Conservation (phyloP, 2,113 vertebrate genomes). For the Pangasianodon hypophthalmus region DNA sequence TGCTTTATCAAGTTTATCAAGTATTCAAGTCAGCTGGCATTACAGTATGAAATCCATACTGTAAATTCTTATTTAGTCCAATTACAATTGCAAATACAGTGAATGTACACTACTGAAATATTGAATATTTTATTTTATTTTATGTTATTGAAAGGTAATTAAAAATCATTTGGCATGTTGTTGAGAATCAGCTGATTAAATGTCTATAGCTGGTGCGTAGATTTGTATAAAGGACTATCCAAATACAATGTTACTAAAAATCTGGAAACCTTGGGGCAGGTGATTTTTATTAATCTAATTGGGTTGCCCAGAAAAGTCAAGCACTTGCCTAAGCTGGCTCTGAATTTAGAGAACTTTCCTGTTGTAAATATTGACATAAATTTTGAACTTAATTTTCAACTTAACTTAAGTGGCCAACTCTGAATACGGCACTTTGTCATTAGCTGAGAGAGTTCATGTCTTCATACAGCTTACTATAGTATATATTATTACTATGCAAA, state of each 20-base stretch:
- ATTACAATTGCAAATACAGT: background rate
- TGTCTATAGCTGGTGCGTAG: background rate
- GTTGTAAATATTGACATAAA: background rate
- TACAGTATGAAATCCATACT: background rate
- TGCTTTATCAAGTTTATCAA: background rate
- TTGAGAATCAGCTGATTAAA: background rate
- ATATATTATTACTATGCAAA: conserved; percentile 73
- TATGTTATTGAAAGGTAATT: background rate
- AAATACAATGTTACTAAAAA: background rate
- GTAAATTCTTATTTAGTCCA: background rate
- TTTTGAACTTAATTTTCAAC: background rate
- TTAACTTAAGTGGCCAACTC: background rate
- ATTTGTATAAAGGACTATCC: background rate
- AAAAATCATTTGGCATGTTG: background rate
- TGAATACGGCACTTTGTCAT: background rate
- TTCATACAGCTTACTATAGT: conserved; percentile 18
- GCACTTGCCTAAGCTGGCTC: background rate
- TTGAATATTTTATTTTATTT: background rate
- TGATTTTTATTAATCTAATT: background rate
- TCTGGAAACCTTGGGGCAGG: background rate
- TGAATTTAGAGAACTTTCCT: background rate
- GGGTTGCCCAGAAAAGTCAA: background rate
- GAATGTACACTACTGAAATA: background rate
- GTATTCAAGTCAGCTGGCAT: too few relatives aligned
- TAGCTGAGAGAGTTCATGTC: background rate